Conservation (phyloP, 1,140 invertebrate genomes). For the Lordiphosa mommai region DNA sequence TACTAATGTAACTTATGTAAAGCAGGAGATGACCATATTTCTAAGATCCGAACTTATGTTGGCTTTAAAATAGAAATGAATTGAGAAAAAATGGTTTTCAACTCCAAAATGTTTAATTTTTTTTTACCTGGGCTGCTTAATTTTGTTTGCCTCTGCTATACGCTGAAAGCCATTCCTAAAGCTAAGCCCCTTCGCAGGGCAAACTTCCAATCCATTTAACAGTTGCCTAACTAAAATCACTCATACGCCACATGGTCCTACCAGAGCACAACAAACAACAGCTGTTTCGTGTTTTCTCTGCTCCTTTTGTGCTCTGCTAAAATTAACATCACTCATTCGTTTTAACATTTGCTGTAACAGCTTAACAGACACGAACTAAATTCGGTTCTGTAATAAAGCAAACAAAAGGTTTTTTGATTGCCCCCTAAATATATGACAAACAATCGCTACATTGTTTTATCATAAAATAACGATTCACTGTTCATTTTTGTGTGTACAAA, state of each 20-base stretch:
- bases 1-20: too few species aligned
- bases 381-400: too few species aligned
- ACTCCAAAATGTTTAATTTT: too few species aligned
- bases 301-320: not conserved
- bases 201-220: too few species aligned
- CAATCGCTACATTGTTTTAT: constrained; percentile 35
- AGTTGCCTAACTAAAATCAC: constrained; percentile 30
- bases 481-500: constrained; percentile 32
- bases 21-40: too few species aligned
- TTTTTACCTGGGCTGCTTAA: too few species aligned
- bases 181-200: not conserved
- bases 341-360: not conserved
- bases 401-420: constrained; percentile 13
- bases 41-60: too few species aligned
- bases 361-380: not conserved
- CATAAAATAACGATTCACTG: constrained; percentile 29
- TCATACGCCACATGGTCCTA: constrained; percentile 27
- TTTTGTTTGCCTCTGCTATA: too few species aligned
- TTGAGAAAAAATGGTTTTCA: too few species aligned
- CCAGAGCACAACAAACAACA: constrained; percentile 49
- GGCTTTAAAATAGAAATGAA: too few species aligned
- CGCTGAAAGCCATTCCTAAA: too few species aligned
- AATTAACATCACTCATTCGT: constrained; percentile 40
- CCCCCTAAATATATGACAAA: constrained; percentile 24
- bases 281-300: constrained; percentile 43